Percentiles rank a stretch among this genome's conserved stretches.
Evolutionary conservation across 2,888 invertebrate species (phyloP).

Genomic region (Schizaphis graminum): DNA sequence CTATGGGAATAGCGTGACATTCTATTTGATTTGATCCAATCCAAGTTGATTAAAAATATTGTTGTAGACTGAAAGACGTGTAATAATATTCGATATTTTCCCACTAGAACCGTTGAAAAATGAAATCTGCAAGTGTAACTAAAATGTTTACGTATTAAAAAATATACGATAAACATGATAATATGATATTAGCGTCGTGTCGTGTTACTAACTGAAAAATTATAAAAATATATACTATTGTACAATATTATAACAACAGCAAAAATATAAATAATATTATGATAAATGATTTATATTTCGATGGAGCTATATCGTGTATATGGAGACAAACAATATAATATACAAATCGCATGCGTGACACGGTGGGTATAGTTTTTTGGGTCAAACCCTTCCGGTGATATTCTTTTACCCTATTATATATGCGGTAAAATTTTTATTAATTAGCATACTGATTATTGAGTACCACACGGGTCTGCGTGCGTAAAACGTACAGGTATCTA

Average conservation of each 20-base stretch:
- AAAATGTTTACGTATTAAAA: background rate
- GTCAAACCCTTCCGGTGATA: background rate
- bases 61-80: background rate
- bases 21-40: background rate
- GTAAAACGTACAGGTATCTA: background rate
- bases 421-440: background rate
- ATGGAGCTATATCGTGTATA: slow-evolving; percentile 3
- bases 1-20: background rate
- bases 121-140: background rate
- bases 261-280: background rate
- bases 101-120: background rate
- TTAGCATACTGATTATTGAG: slow-evolving; percentile 14
- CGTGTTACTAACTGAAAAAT: background rate
- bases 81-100: background rate
- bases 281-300: background rate
- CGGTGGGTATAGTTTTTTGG: background rate
- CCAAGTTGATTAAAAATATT: background rate
- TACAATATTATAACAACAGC: background rate
- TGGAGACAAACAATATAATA: background rate
- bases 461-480: background rate
- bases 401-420: background rate
- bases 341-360: background rate
- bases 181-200: background rate
- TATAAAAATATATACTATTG: background rate
- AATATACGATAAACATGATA: background rate